Evolutionary conservation across 1,140 invertebrate species (phyloP).

Genomic region (Cotesia chilonis): DNA sequence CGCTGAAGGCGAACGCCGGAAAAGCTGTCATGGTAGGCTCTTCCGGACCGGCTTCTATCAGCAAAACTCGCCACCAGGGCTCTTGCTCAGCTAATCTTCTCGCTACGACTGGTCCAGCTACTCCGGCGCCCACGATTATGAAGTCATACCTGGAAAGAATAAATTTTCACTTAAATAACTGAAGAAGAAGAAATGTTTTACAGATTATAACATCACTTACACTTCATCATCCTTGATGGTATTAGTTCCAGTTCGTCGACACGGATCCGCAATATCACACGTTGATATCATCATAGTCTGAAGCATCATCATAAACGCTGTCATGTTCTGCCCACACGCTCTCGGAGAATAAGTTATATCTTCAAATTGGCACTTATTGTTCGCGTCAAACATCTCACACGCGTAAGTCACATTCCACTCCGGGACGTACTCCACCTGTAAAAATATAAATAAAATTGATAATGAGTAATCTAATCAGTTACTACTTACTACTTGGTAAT

Average conservation of each 20-base stretch:
- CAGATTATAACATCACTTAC: conserved; percentile 24
- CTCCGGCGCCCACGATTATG: conserved; percentile 69
- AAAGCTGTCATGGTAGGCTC: conserved; percentile 76
- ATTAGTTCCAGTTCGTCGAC: conserved; percentile 54
- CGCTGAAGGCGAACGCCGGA: conserved; percentile 71
- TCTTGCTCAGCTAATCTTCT: conserved; percentile 60
- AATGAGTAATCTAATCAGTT: no score
- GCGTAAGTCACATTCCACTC: conserved; percentile 23
- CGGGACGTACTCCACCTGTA: conserved; percentile 5
- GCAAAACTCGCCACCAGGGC: conserved; percentile 62
- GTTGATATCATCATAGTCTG: conserved; percentile 64
- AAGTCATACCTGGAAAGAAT: conserved; percentile 63
- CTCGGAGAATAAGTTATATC: conserved; percentile 60
- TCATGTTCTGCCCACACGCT: conserved; percentile 50
- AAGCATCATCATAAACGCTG: conserved; percentile 65
- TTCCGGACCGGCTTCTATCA: conserved; percentile 79
- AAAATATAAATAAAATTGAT: background rate
- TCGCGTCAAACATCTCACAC: conserved; percentile 24
- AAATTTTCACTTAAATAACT: background rate
- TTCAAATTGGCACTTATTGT: conserved; percentile 56
- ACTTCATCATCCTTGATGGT: conserved; percentile 44
- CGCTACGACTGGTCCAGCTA: conserved; percentile 75
- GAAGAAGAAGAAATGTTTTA: background rate
- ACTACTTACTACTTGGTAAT: no score
- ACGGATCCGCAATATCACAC: conserved; percentile 67